A percentile compares a stretch with the other conserved stretches of the same genome.
phyloP scores from a whole-genome alignment of 2,888 invertebrate genomes.

The Mythimna vitellina region DNA sequence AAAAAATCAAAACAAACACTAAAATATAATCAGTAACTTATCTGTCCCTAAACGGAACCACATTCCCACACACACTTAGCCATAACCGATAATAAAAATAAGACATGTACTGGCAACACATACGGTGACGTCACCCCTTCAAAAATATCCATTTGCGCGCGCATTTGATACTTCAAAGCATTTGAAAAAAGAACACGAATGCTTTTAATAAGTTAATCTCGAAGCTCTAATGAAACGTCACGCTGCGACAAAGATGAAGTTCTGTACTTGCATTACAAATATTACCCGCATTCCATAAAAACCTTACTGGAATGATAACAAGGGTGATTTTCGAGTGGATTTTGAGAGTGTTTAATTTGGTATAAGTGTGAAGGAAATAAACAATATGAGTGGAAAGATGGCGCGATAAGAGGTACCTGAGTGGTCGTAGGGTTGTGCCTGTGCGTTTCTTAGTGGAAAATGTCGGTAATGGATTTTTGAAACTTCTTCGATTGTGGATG shows the following conservation, averaged over 20 bases:
- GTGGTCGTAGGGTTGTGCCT: slow-evolving; percentile 71
- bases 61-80: slow-evolving; percentile 59
- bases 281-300: slow-evolving; percentile 12
- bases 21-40: slow-evolving; percentile 52
- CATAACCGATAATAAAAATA: slow-evolving; percentile 43
- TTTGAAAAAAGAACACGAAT: slow-evolving; percentile 67
- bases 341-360: slow-evolving; percentile 48
- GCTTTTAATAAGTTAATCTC: slow-evolving; percentile 85
- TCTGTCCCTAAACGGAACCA: slow-evolving; percentile 49
- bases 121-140: slow-evolving; percentile 54
- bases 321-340: slow-evolving; percentile 24
- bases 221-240: slow-evolving; percentile 84
- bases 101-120: slow-evolving; percentile 40
- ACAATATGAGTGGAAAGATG: slow-evolving; percentile 78
- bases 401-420: slow-evolving; percentile 83
- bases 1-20: slow-evolving; percentile 12
- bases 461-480: slow-evolving; percentile 56
- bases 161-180: slow-evolving; percentile 62
- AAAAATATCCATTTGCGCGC: slow-evolving; percentile 53
- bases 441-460: slow-evolving; percentile 44
- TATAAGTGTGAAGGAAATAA: slow-evolving; percentile 76
- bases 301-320: neutral
- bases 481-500: slow-evolving; percentile 43
- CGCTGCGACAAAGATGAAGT: slow-evolving; percentile 76
- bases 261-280: slow-evolving; percentile 57